These are phyloP conservation scores for Okamejei kenojei DNA, from an alignment of 2,797 vertebrate genomes.

Conservation along the genomic window DNA sequence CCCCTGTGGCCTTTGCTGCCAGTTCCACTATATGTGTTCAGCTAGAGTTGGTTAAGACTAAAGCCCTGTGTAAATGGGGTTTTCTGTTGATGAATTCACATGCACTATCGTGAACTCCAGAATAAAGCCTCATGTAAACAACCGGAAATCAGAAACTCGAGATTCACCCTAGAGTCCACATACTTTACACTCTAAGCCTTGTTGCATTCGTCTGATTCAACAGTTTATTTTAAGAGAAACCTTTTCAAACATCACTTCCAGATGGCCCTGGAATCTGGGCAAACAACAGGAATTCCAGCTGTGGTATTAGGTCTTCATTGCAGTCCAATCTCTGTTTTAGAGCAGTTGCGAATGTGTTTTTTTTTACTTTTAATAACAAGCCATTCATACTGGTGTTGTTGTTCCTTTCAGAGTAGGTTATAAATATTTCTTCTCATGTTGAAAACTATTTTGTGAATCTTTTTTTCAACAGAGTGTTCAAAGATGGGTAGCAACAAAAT, in stretches of 20 bases:
- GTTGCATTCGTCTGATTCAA: slow-evolving; percentile 29
- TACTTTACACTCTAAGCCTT: slow-evolving; percentile 24
- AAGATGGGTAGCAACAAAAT: not conserved
- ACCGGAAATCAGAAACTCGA: slow-evolving; percentile 25
- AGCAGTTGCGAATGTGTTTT: not conserved
- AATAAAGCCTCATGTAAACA: slow-evolving; percentile 24
- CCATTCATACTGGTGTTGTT: not conserved
- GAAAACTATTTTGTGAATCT: not conserved
- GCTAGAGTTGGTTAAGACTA: not conserved
- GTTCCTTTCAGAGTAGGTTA: not conserved
- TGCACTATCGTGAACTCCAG: slow-evolving; percentile 11
- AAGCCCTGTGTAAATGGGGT: not conserved
- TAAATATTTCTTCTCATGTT: not conserved
- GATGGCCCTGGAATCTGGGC: slow-evolving; percentile 26
- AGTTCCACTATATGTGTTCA: not conserved
- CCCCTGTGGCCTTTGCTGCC: not conserved
- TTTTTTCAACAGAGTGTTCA: not conserved
- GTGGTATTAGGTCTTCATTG: not conserved
- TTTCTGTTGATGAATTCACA: not conserved
- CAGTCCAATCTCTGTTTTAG: not conserved
- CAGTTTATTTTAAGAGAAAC: slow-evolving; percentile 35
- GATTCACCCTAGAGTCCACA: slow-evolving; percentile 29
- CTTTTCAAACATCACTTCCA: slow-evolving; percentile 34
- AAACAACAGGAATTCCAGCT: slow-evolving; percentile 29
- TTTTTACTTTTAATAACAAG: not conserved